phyloP scores from a whole-genome alignment of 2,888 invertebrate species.

The Hirtodrosophila alboralis region DNA sequence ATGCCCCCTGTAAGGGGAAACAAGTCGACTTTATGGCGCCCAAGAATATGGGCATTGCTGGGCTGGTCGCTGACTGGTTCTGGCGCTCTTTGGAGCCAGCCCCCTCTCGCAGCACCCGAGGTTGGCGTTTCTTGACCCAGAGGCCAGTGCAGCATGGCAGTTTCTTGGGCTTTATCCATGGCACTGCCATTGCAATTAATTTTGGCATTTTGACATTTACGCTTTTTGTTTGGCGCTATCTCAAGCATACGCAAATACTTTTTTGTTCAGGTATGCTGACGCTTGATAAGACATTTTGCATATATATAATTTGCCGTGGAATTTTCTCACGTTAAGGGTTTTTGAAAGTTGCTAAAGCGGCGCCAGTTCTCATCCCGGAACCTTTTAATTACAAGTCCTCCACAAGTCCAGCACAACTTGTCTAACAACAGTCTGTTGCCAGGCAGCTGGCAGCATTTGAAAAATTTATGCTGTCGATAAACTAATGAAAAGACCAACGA shows the following conservation, averaged over 20 bases:
- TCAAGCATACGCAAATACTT: slow-evolving; percentile 74
- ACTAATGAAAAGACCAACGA: slow-evolving; percentile 72
- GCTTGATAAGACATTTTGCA: slow-evolving; percentile 68
- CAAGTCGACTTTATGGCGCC: slow-evolving; percentile 50
- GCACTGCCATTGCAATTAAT: slow-evolving; percentile 79
- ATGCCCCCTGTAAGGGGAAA: slow-evolving; percentile 25
- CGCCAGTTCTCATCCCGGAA: slow-evolving; percentile 38
- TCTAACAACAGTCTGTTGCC: slow-evolving; percentile 52
- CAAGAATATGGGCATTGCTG: slow-evolving; percentile 64
- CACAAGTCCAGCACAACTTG: slow-evolving; percentile 41
- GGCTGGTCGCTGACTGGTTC: slow-evolving; percentile 42
- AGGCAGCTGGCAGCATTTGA: slow-evolving; percentile 58
- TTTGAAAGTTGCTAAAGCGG: slow-evolving; percentile 39
- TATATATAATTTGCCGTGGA: slow-evolving; percentile 67
- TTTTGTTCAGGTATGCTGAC: slow-evolving; percentile 69
- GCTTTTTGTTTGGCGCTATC: slow-evolving; percentile 70
- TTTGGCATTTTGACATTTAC: slow-evolving; percentile 80
- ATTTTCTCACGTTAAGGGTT: slow-evolving; percentile 75
- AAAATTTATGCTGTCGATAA: slow-evolving; percentile 70
- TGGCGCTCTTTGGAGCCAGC: slow-evolving; percentile 6
- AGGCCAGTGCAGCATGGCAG: slow-evolving; percentile 50
- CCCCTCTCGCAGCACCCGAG: slow-evolving; percentile 1
- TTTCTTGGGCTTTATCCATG: slow-evolving; percentile 60
- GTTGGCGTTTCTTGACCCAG: slow-evolving; percentile 56
- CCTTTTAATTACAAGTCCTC: slow-evolving; percentile 63